Evolutionary conservation across 2,797 vertebrate species (phyloP), one percentile per base, ranked within the genome.

Genomic region (Peromyscus nudipes): DNA sequence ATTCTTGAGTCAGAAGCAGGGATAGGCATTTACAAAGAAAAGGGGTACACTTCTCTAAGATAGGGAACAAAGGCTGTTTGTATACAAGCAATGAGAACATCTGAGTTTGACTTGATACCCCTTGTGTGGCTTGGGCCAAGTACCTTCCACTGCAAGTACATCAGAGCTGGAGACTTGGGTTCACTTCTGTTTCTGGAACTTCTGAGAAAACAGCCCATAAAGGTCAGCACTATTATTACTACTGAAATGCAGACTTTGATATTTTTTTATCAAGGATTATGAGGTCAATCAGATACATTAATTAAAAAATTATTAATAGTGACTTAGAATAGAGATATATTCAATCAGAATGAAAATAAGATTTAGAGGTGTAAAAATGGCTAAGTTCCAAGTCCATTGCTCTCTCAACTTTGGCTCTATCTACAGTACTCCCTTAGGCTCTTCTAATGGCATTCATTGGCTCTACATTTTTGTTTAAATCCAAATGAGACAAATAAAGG

Each of bases 341-440:
- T 91, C n/a, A 76, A 0, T 89, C 69, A 91, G 65, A 88, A 49
- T 92, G 40, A 89, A 34, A 46, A 17, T 71, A 84, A 83, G 13
- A 27, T 81, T 90, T 79, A 92, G 85, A 97, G 79, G 57, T 86
- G 10, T 67, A 27, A 82, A 85, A 92, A 67, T 69, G 37, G n/a
- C 71, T 85, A 17, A 64, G 34, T 65, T 27, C 16, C 4, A 80
- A 55, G 16, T 21, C 29, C 87, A 6, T 82, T 27, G 13, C n/a
- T 67, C 84, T 25, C 21, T 89, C 57, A 6, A 2, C 60, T 14
- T 34, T 4, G 71, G 46, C 13, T 14, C 23, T 75, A 4, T 40
- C 7, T 77, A 64, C 88, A 46, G n/a, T 11, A 17, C 19, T 92
- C 37, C 14, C 14, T 67, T 3, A 57, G 29, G 23, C 71, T 16